Evolutionary conservation across 1,140 invertebrate species (phyloP).

Genomic region (Drosophila setifemur): DNA sequence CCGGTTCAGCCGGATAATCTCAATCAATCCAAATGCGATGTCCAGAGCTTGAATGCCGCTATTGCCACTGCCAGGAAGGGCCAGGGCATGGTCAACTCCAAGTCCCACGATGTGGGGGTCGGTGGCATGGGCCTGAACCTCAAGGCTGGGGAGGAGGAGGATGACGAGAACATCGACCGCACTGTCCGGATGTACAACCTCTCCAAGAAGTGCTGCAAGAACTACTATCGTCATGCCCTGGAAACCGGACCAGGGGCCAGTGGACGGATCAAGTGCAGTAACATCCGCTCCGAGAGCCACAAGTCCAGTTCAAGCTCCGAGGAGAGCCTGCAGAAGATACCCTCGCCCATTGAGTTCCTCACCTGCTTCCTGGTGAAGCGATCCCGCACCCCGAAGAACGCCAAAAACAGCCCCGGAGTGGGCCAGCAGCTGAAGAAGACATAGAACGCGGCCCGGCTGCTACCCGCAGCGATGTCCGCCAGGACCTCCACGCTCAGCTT

Average conservation of each 20-base stretch:
- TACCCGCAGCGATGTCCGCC: slow-evolving; percentile 33
- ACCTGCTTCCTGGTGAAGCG: slow-evolving; percentile 79
- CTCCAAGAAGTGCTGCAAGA: slow-evolving; percentile 80
- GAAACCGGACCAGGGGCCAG: slow-evolving; percentile 58
- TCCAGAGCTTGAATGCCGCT: background rate
- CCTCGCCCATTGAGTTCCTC: slow-evolving; percentile 78
- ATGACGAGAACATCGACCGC: slow-evolving; percentile 74
- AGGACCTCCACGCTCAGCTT: slow-evolving; percentile 30
- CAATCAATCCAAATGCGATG: background rate
- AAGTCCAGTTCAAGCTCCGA: slow-evolving; percentile 69
- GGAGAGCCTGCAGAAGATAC: slow-evolving; percentile 75
- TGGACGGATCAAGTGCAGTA: slow-evolving; percentile 57
- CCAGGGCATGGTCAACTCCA: slow-evolving; percentile 60
- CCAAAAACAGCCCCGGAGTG: background rate
- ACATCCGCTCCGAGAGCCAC: slow-evolving; percentile 48
- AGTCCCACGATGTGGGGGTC: slow-evolving; percentile 64
- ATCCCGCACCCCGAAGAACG: slow-evolving; percentile 58
- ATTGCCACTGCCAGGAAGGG: slow-evolving; percentile 28
- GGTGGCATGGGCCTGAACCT: slow-evolving; percentile 61
- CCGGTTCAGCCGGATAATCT: slow-evolving; percentile 8
- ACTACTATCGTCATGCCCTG: slow-evolving; percentile 71
- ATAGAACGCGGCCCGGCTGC: slow-evolving; percentile 71
- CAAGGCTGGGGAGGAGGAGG: slow-evolving; percentile 59
- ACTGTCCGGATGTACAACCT: slow-evolving; percentile 79
- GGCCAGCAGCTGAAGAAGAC: slow-evolving; percentile 51